Base-by-base conservation (phyloP, 1,140 invertebrate species). In the Cydia fagiglandana region DNA sequence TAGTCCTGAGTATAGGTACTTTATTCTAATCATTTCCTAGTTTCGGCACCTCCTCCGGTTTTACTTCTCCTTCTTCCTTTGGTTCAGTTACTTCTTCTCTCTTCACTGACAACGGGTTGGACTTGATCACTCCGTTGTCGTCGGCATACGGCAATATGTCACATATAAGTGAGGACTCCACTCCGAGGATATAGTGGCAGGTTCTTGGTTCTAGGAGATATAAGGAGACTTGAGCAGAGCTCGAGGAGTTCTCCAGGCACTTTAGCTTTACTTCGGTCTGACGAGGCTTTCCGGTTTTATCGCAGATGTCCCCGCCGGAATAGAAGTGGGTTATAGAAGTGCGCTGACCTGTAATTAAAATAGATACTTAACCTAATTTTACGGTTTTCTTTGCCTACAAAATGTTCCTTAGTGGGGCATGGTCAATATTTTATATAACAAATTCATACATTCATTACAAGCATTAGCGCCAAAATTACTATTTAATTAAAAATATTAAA, bases 161-260 rank as follows among this genome's bases (percentile, higher is more conserved):
- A 93, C 98, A 99, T 77, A 99, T 96, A 0, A 98, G 88, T 0
- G 96, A 95, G 4, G 98, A 98, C 90, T 99, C 98, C 0, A 99
- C 97, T 17, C 97, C 97, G 24, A 99, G 88, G 75, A 98, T 96
- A 82, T 99, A 99, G 91, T 98, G 96, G 87, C 98, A 99, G 15
- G 96, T 96, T 89, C 96, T 95, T 13, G 98, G 98, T 86, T 99
- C 98, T 10, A 98, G 85, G 17, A 99, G 92, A 89, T 97, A 98
- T 53, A 99, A 92, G 0, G 97, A 96, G 0, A 99, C 96, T 78
- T 97, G 95, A 12, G 96, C 96, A 17, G 95, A 94, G 84, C 94
- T 96, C 0, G 94, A 93, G 0, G 94, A 93, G 82, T 94, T 94
- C 47, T 96, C 95, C 0, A 95, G 90, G 90, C 97, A 99, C 90